phyloP scores from a whole-genome alignment of 2,797 vertebrate genomes.

The Acipenser oxyrinchus region DNA sequence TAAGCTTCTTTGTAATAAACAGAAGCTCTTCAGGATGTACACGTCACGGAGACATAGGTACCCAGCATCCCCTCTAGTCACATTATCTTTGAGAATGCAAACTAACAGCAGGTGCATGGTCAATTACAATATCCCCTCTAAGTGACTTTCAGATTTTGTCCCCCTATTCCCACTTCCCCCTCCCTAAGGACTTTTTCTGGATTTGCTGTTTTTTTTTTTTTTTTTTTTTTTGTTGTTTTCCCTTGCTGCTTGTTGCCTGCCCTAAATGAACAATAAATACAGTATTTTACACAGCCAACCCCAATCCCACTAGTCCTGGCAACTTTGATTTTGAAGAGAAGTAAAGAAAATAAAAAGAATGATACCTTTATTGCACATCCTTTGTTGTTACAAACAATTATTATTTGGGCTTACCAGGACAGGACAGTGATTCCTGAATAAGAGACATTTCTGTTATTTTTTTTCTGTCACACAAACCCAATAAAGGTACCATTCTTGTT shows the following conservation, averaged over 20 bases:
- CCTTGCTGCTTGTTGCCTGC: constrained; percentile 66
- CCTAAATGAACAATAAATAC: constrained; percentile 21
- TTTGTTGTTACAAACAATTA: too few relatives aligned
- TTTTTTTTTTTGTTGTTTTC: constrained; percentile 48
- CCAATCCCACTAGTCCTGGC: constrained; percentile 13
- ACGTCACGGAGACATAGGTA: constrained; percentile 90
- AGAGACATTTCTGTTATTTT: too few relatives aligned
- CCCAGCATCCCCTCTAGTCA: constrained; percentile 70
- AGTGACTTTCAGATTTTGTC: constrained; percentile 30
- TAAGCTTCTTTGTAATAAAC: constrained; percentile 91
- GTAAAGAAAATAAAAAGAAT: too few relatives aligned
- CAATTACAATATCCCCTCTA: constrained; percentile 35
- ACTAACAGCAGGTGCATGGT: constrained; percentile 87
- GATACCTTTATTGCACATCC: too few relatives aligned
- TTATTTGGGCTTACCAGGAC: too few relatives aligned
- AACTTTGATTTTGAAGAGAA: too few relatives aligned
- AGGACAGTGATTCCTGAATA: too few relatives aligned
- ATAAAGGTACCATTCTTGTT: too few relatives aligned
- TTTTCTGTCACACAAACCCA: too few relatives aligned
- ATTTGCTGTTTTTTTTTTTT: constrained; percentile 30
- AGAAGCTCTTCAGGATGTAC: constrained; percentile 95
- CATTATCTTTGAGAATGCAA: constrained; percentile 83
- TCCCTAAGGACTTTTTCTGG: constrained; percentile 36
- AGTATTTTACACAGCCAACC: too few relatives aligned
- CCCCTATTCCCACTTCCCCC: constrained; percentile 26